A percentile compares a stretch with the other conserved stretches of the same genome.
These are phyloP conservation scores for western clawed frog (Xenopus tropicalis) DNA, from an alignment of 2,113 vertebrate genomes.

Conservation along the genomic window DNA sequence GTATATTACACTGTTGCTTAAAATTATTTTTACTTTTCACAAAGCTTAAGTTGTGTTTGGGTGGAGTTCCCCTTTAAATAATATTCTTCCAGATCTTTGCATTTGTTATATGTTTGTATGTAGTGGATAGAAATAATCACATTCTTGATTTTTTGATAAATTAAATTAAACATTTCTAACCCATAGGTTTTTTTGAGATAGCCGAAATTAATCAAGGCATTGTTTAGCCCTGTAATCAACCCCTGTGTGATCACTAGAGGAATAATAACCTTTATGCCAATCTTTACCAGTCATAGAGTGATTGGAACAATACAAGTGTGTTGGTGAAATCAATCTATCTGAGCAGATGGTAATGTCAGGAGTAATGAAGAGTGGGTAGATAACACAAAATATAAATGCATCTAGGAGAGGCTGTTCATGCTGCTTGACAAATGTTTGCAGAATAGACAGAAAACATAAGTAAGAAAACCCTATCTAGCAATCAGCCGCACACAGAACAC, in stretches of 20 bases:
- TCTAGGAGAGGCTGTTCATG: conserved; percentile 17
- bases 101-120: too few relatives aligned
- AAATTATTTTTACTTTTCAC: too few relatives aligned
- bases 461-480: conserved; percentile 8
- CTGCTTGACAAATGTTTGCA: conserved; percentile 43
- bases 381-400: conserved; percentile 12
- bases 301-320: background rate
- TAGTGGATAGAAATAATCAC: too few relatives aligned
- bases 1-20: too few relatives aligned
- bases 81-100: too few relatives aligned
- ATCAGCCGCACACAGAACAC: conserved; percentile 12
- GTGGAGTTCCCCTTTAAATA: too few relatives aligned
- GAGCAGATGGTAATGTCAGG: conserved; percentile 20
- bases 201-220: too few relatives aligned
- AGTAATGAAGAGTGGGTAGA: conserved; percentile 30
- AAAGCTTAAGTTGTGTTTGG: too few relatives aligned
- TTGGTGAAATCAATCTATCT: background rate
- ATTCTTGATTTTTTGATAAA: too few relatives aligned
- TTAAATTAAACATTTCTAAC: too few relatives aligned
- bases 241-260: background rate
- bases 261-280: background rate
- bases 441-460: conserved; percentile 19
- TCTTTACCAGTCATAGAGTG: background rate
- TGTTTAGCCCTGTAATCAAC: background rate
- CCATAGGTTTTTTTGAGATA: too few relatives aligned